Percentiles rank a stretch among this genome's conserved stretches.
Conservation (phyloP, 2,113 vertebrate species). For the Anser cygnoides region DNA sequence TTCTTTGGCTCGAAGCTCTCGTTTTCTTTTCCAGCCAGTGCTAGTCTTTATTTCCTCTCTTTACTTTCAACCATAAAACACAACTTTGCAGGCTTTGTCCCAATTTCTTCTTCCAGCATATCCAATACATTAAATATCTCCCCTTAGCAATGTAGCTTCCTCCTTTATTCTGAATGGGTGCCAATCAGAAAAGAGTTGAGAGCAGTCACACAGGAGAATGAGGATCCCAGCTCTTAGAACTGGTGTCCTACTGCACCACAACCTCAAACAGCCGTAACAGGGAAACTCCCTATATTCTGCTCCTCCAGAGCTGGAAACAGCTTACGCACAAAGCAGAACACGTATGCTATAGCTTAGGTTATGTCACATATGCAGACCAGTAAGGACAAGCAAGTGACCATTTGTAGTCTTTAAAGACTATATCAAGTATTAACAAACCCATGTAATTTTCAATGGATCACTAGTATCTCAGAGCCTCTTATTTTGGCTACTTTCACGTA, state of each 20-base stretch:
- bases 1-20: neutral
- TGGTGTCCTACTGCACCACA: neutral
- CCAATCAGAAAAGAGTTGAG: neutral
- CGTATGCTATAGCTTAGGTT: neutral
- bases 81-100: neutral
- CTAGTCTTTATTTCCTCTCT: neutral
- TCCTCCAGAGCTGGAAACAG: neutral
- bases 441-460: neutral
- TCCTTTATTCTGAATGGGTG: neutral
- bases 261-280: fast-evolving
- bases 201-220: neutral
- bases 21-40: neutral
- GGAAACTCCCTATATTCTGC: neutral
- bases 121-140: neutral
- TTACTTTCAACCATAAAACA: neutral
- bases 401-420: fast-evolving
- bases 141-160: neutral
- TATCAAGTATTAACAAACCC: neutral
- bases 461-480: neutral
- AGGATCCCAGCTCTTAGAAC: neutral
- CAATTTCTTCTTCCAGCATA: neutral
- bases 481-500: neutral
- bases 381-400: neutral
- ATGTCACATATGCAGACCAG: neutral
- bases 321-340: fast-evolving